phyloP scores from a whole-genome alignment of 2,888 invertebrate species.

The Hypolimnas misippus region DNA sequence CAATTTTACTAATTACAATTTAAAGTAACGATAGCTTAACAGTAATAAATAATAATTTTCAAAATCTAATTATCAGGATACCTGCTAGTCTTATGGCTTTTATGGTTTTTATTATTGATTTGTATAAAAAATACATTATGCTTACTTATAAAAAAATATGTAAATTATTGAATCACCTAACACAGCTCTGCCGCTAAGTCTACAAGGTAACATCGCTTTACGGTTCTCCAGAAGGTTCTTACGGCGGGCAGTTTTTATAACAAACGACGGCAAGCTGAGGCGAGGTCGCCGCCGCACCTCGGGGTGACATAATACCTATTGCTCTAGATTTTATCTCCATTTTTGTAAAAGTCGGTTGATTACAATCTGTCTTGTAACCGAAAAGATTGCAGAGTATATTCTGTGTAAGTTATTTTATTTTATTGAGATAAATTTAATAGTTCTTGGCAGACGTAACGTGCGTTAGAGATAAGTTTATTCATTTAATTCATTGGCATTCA shows the following conservation, averaged over 20 bases:
- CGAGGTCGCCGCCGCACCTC: conserved; percentile 17
- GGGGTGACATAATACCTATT: conserved; percentile 24
- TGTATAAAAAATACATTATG: too few species aligned
- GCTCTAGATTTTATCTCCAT: conserved; percentile 28
- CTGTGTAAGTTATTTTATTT: background rate
- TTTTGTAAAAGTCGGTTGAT: conserved; percentile 31
- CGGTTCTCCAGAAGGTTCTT: conserved; percentile 4
- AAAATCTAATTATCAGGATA: too few species aligned
- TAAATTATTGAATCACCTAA: background rate
- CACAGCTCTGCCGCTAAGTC: background rate
- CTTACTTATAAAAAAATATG: background rate
- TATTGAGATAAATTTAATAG: background rate
- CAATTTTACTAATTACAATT: too few species aligned
- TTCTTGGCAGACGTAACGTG: background rate
- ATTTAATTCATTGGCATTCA: too few species aligned
- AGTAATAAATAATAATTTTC: too few species aligned
- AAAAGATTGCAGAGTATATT: conserved; percentile 14
- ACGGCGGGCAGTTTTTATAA: conserved; percentile 21
- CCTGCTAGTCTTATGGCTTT: too few species aligned
- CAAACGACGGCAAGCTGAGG: conserved; percentile 10
- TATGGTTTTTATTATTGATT: too few species aligned
- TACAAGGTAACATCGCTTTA: conserved; percentile 5
- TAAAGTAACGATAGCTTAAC: too few species aligned
- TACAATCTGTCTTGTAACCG: conserved; percentile 30
- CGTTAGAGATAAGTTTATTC: too few species aligned